Conservation (phyloP, 2,797 vertebrate genomes). For the Acanthopagrus latus region DNA sequence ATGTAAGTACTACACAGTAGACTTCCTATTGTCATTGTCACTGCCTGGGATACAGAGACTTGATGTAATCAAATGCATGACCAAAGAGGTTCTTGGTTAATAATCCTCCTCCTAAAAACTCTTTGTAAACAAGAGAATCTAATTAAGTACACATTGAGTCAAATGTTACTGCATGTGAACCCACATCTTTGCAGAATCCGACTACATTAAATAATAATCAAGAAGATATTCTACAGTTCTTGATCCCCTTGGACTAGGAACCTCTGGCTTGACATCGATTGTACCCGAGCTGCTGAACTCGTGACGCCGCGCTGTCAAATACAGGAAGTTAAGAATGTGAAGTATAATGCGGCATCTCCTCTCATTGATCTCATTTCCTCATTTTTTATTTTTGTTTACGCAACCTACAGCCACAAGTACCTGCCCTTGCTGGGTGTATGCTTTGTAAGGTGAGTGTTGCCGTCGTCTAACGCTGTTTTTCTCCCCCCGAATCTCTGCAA, state of each 20-base stretch:
- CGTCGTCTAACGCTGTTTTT: slow-evolving; percentile 13
- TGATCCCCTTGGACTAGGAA: slow-evolving; percentile 51
- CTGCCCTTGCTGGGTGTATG: slow-evolving; percentile 41
- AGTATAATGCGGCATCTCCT: slow-evolving; percentile 66
- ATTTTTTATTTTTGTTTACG: slow-evolving; percentile 49
- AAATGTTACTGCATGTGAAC: neutral
- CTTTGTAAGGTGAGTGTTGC: slow-evolving; percentile 73
- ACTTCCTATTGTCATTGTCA: neutral
- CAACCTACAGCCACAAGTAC: slow-evolving; percentile 8
- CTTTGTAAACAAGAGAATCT: neutral
- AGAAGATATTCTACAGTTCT: neutral
- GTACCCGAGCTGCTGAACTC: slow-evolving; percentile 55
- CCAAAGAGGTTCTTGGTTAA: neutral
- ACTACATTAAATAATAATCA: neutral
- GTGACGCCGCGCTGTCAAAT: slow-evolving; percentile 82
- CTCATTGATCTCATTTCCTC: slow-evolving; percentile 70
- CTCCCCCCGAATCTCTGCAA: slow-evolving; percentile 2
- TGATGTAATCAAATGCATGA: neutral
- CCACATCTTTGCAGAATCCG: neutral
- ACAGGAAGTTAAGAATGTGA: slow-evolving; percentile 82
- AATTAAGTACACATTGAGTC: neutral
- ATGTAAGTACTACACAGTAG: neutral
- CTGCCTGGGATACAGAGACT: neutral
- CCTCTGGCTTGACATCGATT: slow-evolving; percentile 8
- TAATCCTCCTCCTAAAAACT: neutral